These are phyloP conservation scores for Platyura marginata DNA, from an alignment of 1,140 invertebrate genomes.

Conservation along the genomic window DNA sequence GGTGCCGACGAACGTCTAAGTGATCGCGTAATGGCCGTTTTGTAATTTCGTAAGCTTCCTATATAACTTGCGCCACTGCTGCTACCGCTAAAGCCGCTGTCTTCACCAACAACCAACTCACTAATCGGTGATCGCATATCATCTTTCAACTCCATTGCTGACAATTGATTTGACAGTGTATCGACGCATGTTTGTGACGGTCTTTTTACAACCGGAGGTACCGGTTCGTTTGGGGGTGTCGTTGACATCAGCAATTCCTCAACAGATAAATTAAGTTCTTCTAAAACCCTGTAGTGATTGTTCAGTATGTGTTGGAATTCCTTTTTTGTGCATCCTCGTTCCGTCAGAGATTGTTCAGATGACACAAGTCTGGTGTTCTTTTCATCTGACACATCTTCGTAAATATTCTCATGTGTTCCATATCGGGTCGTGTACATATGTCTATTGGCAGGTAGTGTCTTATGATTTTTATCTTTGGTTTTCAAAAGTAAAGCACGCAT, in stretches of 20 bases:
- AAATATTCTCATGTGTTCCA: constrained; percentile 72
- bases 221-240: constrained; percentile 18
- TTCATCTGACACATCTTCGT: constrained; percentile 61
- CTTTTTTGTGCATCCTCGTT: constrained; percentile 49
- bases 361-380: constrained; percentile 32
- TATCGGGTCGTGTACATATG: constrained; percentile 60
- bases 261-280: constrained; percentile 67
- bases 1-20: neutral
- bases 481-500: constrained; percentile 20
- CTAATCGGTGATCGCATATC: constrained; percentile 44
- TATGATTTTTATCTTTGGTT: constrained; percentile 15
- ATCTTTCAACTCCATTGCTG: constrained; percentile 45
- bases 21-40: constrained; percentile 8
- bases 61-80: constrained; percentile 48
- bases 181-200: constrained; percentile 33
- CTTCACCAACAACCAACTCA: constrained; percentile 43
- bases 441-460: constrained; percentile 11
- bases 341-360: constrained; percentile 34
- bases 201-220: constrained; percentile 5
- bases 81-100: constrained; percentile 64
- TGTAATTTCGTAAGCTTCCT: constrained; percentile 34
- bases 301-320: constrained; percentile 61
- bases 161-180: constrained; percentile 34
- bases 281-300: constrained; percentile 59
- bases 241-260: constrained; percentile 74